phyloP scores from a whole-genome alignment of 2,113 vertebrate species.

The Periophthalmus modestus region DNA sequence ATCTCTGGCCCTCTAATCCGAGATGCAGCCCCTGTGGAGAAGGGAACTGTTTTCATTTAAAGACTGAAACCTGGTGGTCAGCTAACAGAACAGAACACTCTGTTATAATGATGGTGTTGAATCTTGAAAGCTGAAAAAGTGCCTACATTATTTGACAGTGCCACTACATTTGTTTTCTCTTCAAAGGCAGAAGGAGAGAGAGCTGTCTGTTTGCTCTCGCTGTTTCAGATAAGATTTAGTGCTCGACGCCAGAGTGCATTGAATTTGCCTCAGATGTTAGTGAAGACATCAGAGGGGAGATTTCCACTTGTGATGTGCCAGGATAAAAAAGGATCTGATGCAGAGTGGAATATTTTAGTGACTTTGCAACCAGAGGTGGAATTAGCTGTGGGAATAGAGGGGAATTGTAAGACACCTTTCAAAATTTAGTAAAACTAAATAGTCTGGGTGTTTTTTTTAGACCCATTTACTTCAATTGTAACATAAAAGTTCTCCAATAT shows the following conservation, averaged over 20 bases:
- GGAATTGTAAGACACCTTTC: conserved; percentile 49
- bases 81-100: conserved; percentile 46
- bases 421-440: conserved; percentile 10
- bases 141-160: conserved; percentile 31
- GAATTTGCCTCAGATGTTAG: conserved; percentile 60
- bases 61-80: conserved; percentile 31
- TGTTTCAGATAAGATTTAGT: conserved; percentile 65
- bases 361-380: conserved; percentile 41
- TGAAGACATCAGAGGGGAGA: conserved; percentile 72
- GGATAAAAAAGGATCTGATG: conserved; percentile 38
- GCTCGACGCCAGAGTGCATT: conserved; percentile 30
- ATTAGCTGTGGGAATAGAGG: conserved; percentile 65
- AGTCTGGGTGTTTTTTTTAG: not conserved
- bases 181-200: conserved; percentile 51
- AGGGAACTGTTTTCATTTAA: conserved; percentile 42
- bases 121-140: conserved; percentile 31
- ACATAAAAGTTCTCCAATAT: not conserved
- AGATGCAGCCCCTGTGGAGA: conserved; percentile 17
- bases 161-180: conserved; percentile 56
- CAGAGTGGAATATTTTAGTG: conserved; percentile 47
- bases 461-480: not conserved
- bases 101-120: conserved; percentile 39
- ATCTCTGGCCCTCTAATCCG: conserved; percentile 41
- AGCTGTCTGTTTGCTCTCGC: conserved; percentile 43
- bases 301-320: conserved; percentile 64